Percentiles rank a stretch among this genome's conserved stretches.
Conservation (phyloP, 2,797 vertebrate genomes). For the Rhinatrema bivittatum region DNA sequence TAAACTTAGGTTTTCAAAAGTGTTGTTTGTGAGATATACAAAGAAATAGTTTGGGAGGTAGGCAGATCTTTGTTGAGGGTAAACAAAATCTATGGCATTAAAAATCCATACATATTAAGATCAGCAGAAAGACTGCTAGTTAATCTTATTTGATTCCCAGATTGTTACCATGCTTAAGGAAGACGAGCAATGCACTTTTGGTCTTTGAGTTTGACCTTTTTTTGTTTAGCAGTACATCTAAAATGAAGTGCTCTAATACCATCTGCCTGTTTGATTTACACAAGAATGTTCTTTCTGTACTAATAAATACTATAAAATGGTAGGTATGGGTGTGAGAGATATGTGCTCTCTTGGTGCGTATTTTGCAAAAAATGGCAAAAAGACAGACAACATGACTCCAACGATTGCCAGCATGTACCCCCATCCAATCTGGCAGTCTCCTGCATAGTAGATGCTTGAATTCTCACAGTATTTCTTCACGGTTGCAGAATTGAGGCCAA, state of each 20-base stretch:
- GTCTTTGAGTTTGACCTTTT: slow-evolving; percentile 24
- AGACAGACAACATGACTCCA: slow-evolving; percentile 87
- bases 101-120: slow-evolving; percentile 13
- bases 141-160: slow-evolving; percentile 22
- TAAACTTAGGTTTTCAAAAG: slow-evolving; percentile 27
- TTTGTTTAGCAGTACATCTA: slow-evolving; percentile 29
- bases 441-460: slow-evolving; percentile 82
- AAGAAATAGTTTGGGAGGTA: slow-evolving; percentile 49
- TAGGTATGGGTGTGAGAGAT: slow-evolving; percentile 83
- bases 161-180: slow-evolving; percentile 33
- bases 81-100: slow-evolving; percentile 33
- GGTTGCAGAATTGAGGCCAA: slow-evolving; percentile 82
- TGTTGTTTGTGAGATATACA: slow-evolving; percentile 18
- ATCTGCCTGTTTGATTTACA: slow-evolving; percentile 34
- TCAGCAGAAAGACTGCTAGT: slow-evolving; percentile 20
- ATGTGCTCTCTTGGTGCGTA: slow-evolving; percentile 90
- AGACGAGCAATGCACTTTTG: slow-evolving; percentile 47
- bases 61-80: slow-evolving; percentile 45
- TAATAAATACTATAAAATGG: slow-evolving; percentile 77
- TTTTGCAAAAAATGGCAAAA: slow-evolving; percentile 93
- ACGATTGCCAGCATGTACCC: slow-evolving; percentile 92
- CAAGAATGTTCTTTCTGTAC: slow-evolving; percentile 28
- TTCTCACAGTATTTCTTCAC: slow-evolving; percentile 81
- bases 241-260: slow-evolving; percentile 34
- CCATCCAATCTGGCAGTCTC: slow-evolving; percentile 90